A percentile compares a stretch with the other conserved stretches of the same genome.
Conservation (phyloP, 2,888 invertebrate species). For the Drosophila koepferae region DNA sequence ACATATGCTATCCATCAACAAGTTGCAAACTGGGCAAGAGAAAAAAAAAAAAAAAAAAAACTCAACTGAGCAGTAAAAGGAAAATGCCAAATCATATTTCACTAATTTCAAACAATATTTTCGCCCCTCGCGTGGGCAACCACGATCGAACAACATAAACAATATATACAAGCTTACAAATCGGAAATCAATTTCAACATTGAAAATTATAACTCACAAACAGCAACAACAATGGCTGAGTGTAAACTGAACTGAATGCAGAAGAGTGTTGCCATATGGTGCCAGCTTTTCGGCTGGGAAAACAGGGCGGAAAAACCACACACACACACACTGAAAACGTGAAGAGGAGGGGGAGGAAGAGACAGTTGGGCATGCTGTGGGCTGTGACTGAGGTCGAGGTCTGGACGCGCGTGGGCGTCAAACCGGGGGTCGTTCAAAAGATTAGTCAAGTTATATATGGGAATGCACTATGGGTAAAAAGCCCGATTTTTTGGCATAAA, state of each 20-base stretch:
- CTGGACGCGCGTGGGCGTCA: conserved; percentile 60
- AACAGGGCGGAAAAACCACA: conserved; percentile 57
- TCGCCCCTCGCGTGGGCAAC: conserved; percentile 50
- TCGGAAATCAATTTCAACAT: conserved; percentile 76
- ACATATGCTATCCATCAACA: conserved; percentile 38
- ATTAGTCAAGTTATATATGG: conserved; percentile 73
- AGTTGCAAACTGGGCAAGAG: conserved; percentile 27
- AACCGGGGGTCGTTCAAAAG: conserved; percentile 45
- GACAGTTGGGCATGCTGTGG: conserved; percentile 5
- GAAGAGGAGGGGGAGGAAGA: background rate
- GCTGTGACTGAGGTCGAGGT: conserved; percentile 54
- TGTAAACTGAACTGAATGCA: conserved; percentile 52
- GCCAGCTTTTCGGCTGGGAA: conserved; percentile 66
- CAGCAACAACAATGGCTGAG: conserved; percentile 12
- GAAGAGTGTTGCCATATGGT: conserved; percentile 72
- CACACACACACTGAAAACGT: conserved; percentile 27
- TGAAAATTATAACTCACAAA: conserved; percentile 66
- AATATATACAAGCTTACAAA: conserved; percentile 50
- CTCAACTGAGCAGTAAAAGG: conserved; percentile 12
- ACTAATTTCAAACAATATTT: conserved; percentile 57
- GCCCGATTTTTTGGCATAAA: too few relatives aligned
- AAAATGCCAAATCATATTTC: conserved; percentile 69
- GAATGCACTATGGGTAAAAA: too few relatives aligned
- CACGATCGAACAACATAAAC: conserved; percentile 49
- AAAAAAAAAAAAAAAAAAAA: background rate